phyloP scores from a whole-genome alignment of 2,797 vertebrate species.

The Peromyscus nudipes region DNA sequence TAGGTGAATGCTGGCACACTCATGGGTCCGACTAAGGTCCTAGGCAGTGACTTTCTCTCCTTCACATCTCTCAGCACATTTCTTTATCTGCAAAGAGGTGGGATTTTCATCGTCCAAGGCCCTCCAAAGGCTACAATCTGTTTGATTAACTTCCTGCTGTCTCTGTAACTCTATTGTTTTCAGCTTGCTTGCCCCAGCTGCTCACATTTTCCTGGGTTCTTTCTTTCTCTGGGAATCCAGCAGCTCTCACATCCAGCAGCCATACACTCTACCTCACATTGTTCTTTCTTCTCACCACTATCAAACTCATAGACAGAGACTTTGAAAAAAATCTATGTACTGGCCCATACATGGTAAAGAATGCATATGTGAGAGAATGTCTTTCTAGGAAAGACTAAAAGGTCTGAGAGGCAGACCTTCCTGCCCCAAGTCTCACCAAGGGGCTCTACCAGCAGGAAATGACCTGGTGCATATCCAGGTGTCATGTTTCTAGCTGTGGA shows the following conservation, averaged over 20 bases:
- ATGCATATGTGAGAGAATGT: background rate
- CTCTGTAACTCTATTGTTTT: background rate
- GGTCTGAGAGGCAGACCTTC: background rate
- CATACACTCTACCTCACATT: background rate
- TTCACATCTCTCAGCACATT: background rate
- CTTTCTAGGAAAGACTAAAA: background rate
- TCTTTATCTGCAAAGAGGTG: background rate
- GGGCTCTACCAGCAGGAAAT: background rate
- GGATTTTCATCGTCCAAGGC: too few species aligned
- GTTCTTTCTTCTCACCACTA: background rate
- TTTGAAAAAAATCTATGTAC: background rate
- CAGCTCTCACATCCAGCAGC: background rate
- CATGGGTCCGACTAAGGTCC: background rate
- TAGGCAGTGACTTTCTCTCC: background rate
- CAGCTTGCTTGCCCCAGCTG: background rate
- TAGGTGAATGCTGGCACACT: background rate
- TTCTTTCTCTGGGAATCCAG: background rate
- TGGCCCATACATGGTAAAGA: background rate
- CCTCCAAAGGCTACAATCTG: too few species aligned
- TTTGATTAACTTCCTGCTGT: background rate
- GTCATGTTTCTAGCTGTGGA: constrained; percentile 20
- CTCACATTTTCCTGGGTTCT: accelerated
- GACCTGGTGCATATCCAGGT: constrained; percentile 10
- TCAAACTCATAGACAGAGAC: background rate
- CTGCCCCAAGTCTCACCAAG: background rate